phyloP scores from a whole-genome alignment of 2,113 vertebrate genomes.

The Aspidoscelis tigris region DNA sequence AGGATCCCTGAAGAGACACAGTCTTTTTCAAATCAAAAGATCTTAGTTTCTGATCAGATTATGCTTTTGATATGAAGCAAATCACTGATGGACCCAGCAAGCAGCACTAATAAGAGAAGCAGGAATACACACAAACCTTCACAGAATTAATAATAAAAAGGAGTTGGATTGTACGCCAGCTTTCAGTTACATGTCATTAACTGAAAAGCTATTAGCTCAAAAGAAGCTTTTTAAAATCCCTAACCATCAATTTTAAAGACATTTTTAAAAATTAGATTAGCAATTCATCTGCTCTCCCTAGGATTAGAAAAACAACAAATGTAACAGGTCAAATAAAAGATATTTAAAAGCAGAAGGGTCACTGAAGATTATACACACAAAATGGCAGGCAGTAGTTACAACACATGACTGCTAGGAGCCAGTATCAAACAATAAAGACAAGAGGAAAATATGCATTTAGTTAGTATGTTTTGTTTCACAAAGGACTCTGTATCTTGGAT shows the following conservation, averaged over 20 bases:
- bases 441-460: background rate
- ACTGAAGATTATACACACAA: background rate
- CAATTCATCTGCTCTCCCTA: background rate
- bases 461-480: background rate
- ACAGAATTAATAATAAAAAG: background rate
- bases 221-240: background rate
- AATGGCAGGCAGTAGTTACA: background rate
- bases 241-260: background rate
- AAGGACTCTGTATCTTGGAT: background rate
- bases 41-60: background rate
- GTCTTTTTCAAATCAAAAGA: background rate
- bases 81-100: conserved; percentile 31
- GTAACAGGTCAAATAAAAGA: background rate
- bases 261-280: background rate
- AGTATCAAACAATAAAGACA: background rate
- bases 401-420: background rate
- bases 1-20: no score
- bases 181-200: background rate
- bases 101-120: conserved; percentile 22
- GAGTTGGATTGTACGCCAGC: background rate
- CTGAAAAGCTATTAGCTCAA: background rate
- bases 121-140: background rate
- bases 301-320: conserved; percentile 10
- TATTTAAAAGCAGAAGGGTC: background rate
- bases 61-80: background rate